Percentiles rank a stretch among this genome's conserved stretches.
Conservation (phyloP, 2,888 invertebrate species). For the Acrobeloides nanus region DNA sequence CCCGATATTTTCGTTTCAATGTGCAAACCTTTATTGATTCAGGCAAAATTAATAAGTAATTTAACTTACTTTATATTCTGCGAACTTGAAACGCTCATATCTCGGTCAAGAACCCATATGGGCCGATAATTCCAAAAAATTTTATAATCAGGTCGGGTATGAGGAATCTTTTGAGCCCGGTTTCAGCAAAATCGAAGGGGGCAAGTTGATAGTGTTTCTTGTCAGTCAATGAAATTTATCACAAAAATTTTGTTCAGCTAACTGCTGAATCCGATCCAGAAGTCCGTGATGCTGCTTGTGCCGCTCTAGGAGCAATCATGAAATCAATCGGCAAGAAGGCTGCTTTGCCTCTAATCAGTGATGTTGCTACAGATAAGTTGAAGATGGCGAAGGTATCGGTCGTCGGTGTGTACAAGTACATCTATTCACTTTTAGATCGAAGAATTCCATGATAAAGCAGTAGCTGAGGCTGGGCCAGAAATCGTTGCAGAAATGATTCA, state of each 20-base stretch:
- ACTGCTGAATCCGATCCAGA: conserved; percentile 67
- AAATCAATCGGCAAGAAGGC: conserved; percentile 83
- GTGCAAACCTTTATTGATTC: no score
- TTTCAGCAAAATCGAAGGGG: no score
- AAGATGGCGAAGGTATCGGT: conserved; percentile 19
- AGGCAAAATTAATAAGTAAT: no score
- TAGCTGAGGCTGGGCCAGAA: conserved; percentile 53
- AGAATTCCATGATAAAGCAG: conserved; percentile 85
- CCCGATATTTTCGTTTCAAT: no score
- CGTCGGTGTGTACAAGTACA: not conserved
- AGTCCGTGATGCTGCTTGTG: conserved; percentile 68
- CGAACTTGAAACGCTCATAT: no score
- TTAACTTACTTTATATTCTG: no score
- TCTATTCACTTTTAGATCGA: conserved; percentile 61
- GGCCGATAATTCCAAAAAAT: no score
- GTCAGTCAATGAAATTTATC: conserved; percentile 1
- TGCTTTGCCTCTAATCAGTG: conserved; percentile 8
- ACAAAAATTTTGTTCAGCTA: conserved; percentile 25
- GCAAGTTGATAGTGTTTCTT: no score
- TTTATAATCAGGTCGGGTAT: no score
- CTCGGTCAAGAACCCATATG: no score
- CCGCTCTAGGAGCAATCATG: conserved; percentile 87
- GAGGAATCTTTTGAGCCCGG: no score
- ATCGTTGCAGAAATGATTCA: conserved; percentile 35
- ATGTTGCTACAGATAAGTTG: conserved; percentile 30